Conservation (phyloP, 2,113 vertebrate genomes). For the Caracal caracal region DNA sequence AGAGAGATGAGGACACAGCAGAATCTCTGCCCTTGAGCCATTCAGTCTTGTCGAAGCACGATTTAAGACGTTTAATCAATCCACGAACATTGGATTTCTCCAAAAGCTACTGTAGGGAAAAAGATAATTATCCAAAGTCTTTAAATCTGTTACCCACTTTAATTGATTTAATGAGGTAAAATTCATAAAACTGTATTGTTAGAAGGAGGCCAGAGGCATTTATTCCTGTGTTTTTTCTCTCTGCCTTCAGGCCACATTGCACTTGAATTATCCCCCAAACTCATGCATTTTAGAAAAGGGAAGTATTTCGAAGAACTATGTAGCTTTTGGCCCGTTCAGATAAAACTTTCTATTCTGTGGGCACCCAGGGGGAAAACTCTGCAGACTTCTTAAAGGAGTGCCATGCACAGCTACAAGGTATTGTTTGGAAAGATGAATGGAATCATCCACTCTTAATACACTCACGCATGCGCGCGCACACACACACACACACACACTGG, state of each 20-base stretch:
- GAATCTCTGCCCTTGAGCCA: conserved; percentile 32
- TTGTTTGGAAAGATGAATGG: not conserved
- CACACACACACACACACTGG: too few relatives aligned
- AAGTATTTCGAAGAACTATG: not conserved
- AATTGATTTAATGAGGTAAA: conserved; percentile 76
- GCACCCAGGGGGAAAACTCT: not conserved
- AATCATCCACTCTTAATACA: not conserved
- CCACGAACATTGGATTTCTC: conserved; percentile 62
- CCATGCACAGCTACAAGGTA: not conserved
- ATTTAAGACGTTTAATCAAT: conserved; percentile 61
- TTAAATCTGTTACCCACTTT: conserved; percentile 70
- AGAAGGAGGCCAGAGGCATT: conserved; percentile 51
- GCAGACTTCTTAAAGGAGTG: not conserved
- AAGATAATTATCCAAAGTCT: conserved; percentile 67
- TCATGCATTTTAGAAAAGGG: conserved; percentile 12
- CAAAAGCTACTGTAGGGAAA: conserved; percentile 67
- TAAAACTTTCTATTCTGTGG: not conserved
- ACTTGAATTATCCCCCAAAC: conserved; percentile 41
- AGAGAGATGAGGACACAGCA: not conserved
- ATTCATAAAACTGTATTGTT: conserved; percentile 60
- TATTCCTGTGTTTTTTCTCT: conserved; percentile 32
- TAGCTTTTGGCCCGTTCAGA: not conserved
- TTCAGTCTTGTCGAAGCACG: conserved; percentile 33
- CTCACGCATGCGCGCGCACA: not conserved
- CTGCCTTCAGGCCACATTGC: not conserved